Base-by-base conservation (phyloP, 2,888 invertebrate species). In the Spilarctia lutea region DNA sequence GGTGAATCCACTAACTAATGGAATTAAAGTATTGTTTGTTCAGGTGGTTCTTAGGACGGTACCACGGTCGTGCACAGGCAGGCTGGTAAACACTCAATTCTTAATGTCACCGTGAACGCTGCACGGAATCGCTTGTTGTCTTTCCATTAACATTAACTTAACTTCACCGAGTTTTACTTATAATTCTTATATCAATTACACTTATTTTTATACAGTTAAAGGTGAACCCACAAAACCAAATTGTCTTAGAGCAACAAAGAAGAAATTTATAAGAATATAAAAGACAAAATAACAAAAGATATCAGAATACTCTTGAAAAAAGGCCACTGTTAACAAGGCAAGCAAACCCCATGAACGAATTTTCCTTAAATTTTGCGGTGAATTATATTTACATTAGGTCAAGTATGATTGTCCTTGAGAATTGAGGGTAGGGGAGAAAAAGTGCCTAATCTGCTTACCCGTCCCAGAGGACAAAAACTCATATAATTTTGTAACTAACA, bases 21-120 rank as follows among this genome's bases (percentile, higher is more conserved):
- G 87, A 86, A 87, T 87, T 86, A 92, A 90, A 91, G 88, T 86
- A 88, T 88, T 92, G 89, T 92, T 91, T 90, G 89, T 77, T 83
- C 83, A 87, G 86, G 81, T 87, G 86, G 81, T 82, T 86, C 84
- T 86, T 84, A 83, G 85, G 81, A 82, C 78, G 81, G 24, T 65
- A 18, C 63, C 27, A 82, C 75, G 60, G 27, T n/a, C 72, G 72
- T 56, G 30, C 70, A 65, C 67, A 79, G 74, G 75, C 68, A 73
- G 67, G 72, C 73, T 69, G 75, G 87, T 80, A 86, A 87, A 86
- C 79, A 86, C 77, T 63, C 68, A 79, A 81, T 79, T 70, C 73
- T 73, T 69, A 66, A 52, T 67, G 45, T 52, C 65, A 27, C 45
- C 35, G 45, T 20, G 35, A 52, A 30, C 48, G 48, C 60, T 48